A percentile compares a stretch with the other conserved stretches of the same genome.
Evolutionary conservation across 2,797 vertebrate genomes (phyloP).

Genomic region (Scolopax rusticola): DNA sequence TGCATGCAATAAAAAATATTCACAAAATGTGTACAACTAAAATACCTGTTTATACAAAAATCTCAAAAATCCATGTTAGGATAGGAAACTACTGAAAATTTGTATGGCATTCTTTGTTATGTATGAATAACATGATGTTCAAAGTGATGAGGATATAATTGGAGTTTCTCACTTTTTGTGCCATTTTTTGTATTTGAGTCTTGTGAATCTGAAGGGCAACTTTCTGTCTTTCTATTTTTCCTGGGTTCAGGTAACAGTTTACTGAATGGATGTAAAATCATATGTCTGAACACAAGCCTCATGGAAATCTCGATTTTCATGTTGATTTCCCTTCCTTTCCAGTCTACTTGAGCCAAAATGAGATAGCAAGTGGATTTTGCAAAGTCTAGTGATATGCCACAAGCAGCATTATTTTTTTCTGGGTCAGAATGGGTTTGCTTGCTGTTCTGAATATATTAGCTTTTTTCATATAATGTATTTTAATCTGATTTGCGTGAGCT

Average conservation of each 20-base stretch:
- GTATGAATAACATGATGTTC: background rate
- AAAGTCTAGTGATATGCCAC: background rate
- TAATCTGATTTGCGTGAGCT: background rate
- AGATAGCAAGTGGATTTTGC: background rate
- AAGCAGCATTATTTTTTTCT: background rate
- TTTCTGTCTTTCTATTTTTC: background rate
- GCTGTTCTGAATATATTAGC: background rate
- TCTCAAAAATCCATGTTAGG: background rate
- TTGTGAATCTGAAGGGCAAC: background rate
- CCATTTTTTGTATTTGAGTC: background rate
- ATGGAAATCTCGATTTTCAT: background rate
- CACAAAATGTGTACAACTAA: background rate
- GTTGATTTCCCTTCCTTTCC: background rate
- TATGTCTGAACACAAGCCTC: background rate
- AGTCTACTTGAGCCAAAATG: background rate
- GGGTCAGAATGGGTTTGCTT: background rate
- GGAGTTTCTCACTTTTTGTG: background rate
- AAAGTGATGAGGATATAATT: background rate
- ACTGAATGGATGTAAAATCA: background rate
- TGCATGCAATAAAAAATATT: background rate
- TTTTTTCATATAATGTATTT: background rate
- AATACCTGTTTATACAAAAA: background rate
- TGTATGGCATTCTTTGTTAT: background rate
- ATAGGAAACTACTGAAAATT: background rate
- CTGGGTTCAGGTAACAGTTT: background rate